Conservation (phyloP, 2,113 vertebrate genomes). For the Macrotis lagotis region DNA sequence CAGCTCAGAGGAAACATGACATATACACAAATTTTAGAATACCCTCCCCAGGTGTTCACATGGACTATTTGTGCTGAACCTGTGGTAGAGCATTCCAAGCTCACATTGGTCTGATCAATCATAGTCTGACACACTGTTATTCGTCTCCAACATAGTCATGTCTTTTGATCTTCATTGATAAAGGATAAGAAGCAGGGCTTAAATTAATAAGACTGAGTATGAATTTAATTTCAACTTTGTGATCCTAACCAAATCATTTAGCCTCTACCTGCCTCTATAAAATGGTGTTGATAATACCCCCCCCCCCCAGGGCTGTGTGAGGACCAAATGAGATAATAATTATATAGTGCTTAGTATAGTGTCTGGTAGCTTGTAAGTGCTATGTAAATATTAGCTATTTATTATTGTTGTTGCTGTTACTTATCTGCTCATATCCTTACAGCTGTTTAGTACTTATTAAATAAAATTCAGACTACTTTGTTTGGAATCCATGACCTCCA, state of each 20-base stretch:
- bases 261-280: background rate
- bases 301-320: background rate
- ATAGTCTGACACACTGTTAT: too few species aligned
- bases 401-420: background rate
- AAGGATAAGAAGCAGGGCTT: too few species aligned
- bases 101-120: too few species aligned
- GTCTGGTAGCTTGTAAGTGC: background rate
- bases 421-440: background rate
- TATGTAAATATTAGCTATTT: too few species aligned
- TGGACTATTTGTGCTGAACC: too few species aligned
- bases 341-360: background rate
- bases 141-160: too few species aligned
- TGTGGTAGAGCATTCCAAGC: too few species aligned
- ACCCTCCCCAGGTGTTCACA: too few species aligned
- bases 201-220: background rate
- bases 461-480: background rate
- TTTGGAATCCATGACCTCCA: background rate
- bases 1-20: too few species aligned
- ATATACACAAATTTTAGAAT: too few species aligned
- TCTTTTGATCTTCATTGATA: too few species aligned
- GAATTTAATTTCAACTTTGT: background rate
- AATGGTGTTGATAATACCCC: background rate
- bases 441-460: background rate
- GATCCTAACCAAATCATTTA: background rate
- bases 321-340: background rate